Evolutionary conservation across 2,113 vertebrate genomes (phyloP), one percentile per base, ranked within the genome.

Genomic region (Balaeniceps rex): DNA sequence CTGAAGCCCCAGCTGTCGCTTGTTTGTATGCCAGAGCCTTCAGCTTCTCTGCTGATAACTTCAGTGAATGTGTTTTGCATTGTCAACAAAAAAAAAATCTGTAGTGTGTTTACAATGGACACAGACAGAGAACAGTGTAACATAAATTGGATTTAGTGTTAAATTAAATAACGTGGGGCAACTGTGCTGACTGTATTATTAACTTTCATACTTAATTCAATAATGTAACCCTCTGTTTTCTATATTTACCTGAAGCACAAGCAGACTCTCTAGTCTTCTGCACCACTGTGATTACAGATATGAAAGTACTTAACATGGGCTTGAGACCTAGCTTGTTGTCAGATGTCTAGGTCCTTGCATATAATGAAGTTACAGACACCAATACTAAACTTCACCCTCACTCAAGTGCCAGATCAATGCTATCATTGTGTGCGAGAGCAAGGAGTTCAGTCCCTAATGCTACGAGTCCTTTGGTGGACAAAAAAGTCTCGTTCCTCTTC

Each of bases 101-200:
- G 63, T 63, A 23, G 46, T 70, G 12, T 83, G 87, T 96, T 96
- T 95, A 88, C 66, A 80, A 42, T 91, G 68, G 84, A 74, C 46
- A 38, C 54, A 87, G 81, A 61, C 38, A 85, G 71, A 87, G 40
- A 95, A 66, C 84, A 83, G n/a, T 55, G 91, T 84, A 88, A 76
- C 52, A 66, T 51, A 94, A 94, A 96, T 87, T 96, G 83, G 94
- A 96, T 96, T 93, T 69, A 84, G 70, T 90, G 76, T 83, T 85
- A 94, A 95, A 97, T 95, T 85, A 91, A 95, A 97, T 96, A 87
- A 96, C 0, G 0, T 69, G 81, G 44, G 81, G 51, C 84, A 83
- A 90, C 82, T 28, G 54, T 81, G 87, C 81, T 97, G 84, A 74
- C 87, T 93, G 42, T 74, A 60, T 91, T 89, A 93, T 87, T 96